Evolutionary conservation across 2,113 vertebrate genomes (phyloP).

Genomic region (Coracopsis vasa): DNA sequence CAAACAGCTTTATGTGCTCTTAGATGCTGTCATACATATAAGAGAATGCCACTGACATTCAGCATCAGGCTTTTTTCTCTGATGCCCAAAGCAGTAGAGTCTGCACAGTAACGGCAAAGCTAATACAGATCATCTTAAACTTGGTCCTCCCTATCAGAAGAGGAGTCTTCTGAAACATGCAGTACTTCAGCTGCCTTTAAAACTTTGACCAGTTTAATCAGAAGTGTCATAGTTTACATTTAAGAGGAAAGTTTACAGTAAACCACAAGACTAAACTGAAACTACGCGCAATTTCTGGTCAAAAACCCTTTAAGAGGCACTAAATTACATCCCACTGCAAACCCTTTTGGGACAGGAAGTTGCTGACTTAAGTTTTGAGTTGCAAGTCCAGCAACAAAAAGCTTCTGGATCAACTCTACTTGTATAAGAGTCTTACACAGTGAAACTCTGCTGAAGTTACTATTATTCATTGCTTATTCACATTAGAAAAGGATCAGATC

Average conservation of each 20-base stretch:
- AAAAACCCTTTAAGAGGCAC: not conserved
- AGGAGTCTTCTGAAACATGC: not conserved
- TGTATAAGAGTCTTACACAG: not conserved
- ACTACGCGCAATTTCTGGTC: not conserved
- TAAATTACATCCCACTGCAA: not conserved
- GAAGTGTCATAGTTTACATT: not conserved
- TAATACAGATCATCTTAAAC: not conserved
- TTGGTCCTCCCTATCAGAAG: not conserved
- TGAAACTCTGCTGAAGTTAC: not conserved
- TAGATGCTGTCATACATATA: not conserved
- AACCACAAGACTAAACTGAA: not conserved
- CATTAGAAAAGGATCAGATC: not conserved
- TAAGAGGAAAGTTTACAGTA: not conserved
- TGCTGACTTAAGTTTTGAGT: not conserved
- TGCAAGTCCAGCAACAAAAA: not conserved
- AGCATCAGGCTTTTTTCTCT: not conserved
- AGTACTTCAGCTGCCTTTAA: not conserved
- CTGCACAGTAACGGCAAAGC: not conserved
- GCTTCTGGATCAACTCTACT: not conserved
- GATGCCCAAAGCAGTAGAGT: not conserved
- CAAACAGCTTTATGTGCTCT: rapidly evolving
- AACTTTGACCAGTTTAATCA: not conserved
- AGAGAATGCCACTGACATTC: not conserved
- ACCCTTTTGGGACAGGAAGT: not conserved
- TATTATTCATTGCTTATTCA: not conserved